Evolutionary conservation across 2,888 invertebrate genomes (phyloP), one percentile per base, ranked within the genome.

Genomic region (Oxycera nigricornis): DNA sequence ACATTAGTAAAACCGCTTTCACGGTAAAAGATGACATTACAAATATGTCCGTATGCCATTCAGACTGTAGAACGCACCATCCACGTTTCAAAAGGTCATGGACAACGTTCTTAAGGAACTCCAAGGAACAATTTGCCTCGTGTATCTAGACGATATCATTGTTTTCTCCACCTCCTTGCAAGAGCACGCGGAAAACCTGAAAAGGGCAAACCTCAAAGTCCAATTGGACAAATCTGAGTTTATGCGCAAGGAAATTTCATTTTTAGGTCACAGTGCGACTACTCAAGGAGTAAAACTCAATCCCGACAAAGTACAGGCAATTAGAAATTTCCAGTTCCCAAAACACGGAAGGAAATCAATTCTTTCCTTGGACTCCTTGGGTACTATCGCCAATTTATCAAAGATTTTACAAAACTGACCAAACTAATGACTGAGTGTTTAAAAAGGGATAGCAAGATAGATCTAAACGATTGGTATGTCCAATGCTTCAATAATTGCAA

Each of bases 1-100:
- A 35, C 35, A 35, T 35, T 35, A 6, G 11, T 7, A 35, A 35
- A 78, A 35, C 79, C 77, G 9, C 28, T 78, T n/a, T 75, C 30
- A 57, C 46, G 1, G 50, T 59, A 11, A 41, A 67, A 6, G 35
- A 24, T 50, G 65, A 24, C 72, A 75, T 28, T 75, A 55, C 20
- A 72, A 75, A 35, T 75, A 39, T 17, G 24, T 39, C n/a, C 9
- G 73, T 14, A 73, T 75, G 73, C 75, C 72, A 1, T 73, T 75
- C 28, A 73, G 73, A 1, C 39, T 75, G 1, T 73, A 75, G 31
- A 75, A 75, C n/a, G n/a, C 50, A 7, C 50, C 50, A 50, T 50
- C 9, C n/a, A 50, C 50, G 3, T 50, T 50, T 17, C 50, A 50
- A 17, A 4, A 17, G n/a, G 50, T 50, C 9, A 50, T 50, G 50